Conservation (phyloP, 2,888 invertebrate genomes). For the Drosophila helvetica region DNA sequence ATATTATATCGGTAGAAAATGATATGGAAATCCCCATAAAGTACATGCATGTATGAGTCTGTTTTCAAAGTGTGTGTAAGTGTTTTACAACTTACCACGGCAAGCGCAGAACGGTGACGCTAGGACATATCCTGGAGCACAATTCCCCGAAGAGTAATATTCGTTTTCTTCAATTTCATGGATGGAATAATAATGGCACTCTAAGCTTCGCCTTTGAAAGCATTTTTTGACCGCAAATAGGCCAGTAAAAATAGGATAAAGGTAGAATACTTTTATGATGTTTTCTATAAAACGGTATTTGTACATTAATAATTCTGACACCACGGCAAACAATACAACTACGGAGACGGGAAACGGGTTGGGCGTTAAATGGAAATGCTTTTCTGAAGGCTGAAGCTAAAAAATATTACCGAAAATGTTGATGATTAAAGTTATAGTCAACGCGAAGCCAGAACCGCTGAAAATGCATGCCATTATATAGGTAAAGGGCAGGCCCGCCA, state of each 20-base stretch:
- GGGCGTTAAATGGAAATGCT: not conserved
- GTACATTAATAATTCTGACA: too few species aligned
- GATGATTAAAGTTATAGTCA: not conserved
- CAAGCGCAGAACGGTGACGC: too few species aligned
- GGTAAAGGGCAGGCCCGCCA: constrained; percentile 7
- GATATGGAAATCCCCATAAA: too few species aligned
- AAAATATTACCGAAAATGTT: not conserved
- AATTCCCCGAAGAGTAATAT: too few species aligned
- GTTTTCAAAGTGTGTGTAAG: too few species aligned
- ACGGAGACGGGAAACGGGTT: not conserved
- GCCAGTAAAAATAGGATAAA: not conserved
- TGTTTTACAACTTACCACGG: not conserved
- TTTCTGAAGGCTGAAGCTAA: not conserved
- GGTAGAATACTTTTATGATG: too few species aligned
- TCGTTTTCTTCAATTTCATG: not conserved
- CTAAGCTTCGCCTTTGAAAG: too few species aligned
- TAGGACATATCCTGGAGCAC: too few species aligned
- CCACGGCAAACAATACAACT: not conserved
- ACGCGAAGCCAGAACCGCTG: constrained; percentile 83
- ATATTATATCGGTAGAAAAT: too few species aligned
- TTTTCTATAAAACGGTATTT: too few species aligned
- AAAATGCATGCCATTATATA: constrained; percentile 10
- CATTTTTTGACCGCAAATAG: not conserved
- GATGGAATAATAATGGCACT: too few species aligned
- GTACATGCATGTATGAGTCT: too few species aligned